phyloP scores from a whole-genome alignment of 2,113 vertebrate species.

The Callospermophilus lateralis region DNA sequence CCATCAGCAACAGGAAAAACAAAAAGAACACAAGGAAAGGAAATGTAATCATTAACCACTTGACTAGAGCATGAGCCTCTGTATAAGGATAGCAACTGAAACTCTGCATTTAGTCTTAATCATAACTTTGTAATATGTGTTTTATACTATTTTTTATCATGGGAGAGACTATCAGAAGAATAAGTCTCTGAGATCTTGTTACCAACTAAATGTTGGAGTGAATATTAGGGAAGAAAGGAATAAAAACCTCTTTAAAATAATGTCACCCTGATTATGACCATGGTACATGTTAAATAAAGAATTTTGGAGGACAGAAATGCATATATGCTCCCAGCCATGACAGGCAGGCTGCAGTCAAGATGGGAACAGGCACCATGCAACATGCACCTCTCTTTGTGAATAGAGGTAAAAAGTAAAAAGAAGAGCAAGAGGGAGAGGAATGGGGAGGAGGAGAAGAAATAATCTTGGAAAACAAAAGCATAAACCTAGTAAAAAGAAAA shows the following conservation, averaged over 20 bases:
- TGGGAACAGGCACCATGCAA: not conserved
- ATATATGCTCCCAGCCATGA: no score
- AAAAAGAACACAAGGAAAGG: not conserved
- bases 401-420: no score
- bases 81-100: not conserved
- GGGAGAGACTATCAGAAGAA: not conserved
- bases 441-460: not conserved
- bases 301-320: not conserved
- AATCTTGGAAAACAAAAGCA: not conserved
- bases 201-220: not conserved
- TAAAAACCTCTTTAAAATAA: not conserved
- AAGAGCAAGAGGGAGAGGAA: not conserved
- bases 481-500: conserved; percentile 14
- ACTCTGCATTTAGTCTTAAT: not conserved
- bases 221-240: not conserved
- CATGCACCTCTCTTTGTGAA: no score
- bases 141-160: not conserved
- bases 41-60: not conserved
- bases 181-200: not conserved
- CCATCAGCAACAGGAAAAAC: not conserved
- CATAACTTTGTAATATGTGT: not conserved
- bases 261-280: not conserved
- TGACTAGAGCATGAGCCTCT: not conserved
- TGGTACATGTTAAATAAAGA: not conserved
- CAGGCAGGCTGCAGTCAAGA: not conserved